These are phyloP conservation scores for Acleris sparsana DNA, from an alignment of 2,888 invertebrate species.

Conservation along the genomic window DNA sequence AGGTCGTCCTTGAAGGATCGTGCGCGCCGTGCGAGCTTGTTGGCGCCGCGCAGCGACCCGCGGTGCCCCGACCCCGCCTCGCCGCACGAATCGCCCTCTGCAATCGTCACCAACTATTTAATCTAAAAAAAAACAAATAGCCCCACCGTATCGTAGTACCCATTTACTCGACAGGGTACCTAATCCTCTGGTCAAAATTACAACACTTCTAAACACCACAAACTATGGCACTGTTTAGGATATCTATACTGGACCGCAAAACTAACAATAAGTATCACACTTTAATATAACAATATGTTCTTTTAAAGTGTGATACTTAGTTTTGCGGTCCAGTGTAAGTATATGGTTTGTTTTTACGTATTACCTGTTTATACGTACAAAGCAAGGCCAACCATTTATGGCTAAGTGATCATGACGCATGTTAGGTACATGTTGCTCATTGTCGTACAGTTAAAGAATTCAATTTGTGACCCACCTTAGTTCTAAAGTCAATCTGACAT, in stretches of 20 bases:
- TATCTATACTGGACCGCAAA: no score
- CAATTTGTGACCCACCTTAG: no score
- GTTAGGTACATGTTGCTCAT: conserved; percentile 23
- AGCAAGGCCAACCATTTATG: conserved; percentile 12
- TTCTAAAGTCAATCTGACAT: no score
- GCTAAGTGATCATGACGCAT: conserved; percentile 15
- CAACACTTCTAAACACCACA: neutral
- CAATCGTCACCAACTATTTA: conserved; percentile 44
- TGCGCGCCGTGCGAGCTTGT: conserved; percentile 92
- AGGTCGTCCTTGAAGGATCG: conserved; percentile 97
- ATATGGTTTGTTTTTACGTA: neutral
- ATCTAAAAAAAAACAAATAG: conserved; percentile 17
- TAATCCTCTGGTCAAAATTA: neutral
- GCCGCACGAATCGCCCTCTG: conserved; percentile 77
- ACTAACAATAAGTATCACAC: no score
- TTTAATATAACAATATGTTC: no score
- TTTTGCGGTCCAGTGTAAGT: no score
- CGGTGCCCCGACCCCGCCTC: conserved; percentile 88
- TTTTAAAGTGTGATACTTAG: no score
- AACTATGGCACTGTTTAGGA: no score
- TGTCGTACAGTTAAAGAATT: no score
- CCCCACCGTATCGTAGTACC: conserved; percentile 17
- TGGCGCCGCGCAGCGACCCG: conserved; percentile 90
- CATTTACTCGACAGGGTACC: neutral
- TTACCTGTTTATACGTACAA: neutral